Conservation (phyloP, 2,888 invertebrate genomes). For the Oxycera nigricornis region DNA sequence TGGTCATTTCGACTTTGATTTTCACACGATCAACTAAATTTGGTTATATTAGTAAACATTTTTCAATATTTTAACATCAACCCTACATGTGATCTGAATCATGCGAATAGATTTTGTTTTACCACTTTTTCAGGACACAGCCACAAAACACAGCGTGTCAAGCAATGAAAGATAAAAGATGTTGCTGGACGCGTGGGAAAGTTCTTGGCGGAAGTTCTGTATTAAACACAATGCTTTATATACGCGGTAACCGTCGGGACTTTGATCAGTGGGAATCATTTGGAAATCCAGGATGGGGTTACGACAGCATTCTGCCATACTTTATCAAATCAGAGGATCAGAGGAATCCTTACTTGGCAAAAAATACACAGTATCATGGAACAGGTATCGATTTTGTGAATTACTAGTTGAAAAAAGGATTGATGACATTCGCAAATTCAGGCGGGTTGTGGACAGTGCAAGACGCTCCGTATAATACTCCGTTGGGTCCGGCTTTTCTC, state of each 20-base stretch:
- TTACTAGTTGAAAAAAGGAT: too few relatives aligned
- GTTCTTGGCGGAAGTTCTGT: conserved; percentile 87
- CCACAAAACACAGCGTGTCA: conserved; percentile 84
- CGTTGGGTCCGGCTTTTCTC: conserved; percentile 82
- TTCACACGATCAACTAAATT: too few relatives aligned
- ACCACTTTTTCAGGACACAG: conserved; percentile 69
- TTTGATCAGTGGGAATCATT: conserved; percentile 86
- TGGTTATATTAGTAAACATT: too few relatives aligned
- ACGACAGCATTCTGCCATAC: conserved; percentile 79
- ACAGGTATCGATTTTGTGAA: conserved; percentile 66
- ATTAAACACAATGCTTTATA: conserved; percentile 89
- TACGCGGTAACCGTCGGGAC: conserved; percentile 85
- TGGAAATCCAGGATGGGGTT: conserved; percentile 90
- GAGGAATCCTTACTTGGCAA: conserved; percentile 85
- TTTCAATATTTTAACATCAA: too few relatives aligned
- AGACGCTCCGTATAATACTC: conserved; percentile 67
- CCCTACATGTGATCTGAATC: too few relatives aligned
- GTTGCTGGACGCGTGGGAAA: conserved; percentile 91
- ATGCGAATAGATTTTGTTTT: background rate
- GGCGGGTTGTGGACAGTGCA: conserved; percentile 61
- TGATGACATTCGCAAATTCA: conserved; percentile 50
- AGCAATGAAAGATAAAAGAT: conserved; percentile 83
- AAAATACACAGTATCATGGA: conserved; percentile 72
- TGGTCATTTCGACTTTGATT: too few relatives aligned
- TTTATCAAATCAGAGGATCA: conserved; percentile 89